Evolutionary conservation across 2,797 vertebrate genomes (phyloP).

Genomic region (Caiman crocodilus): DNA sequence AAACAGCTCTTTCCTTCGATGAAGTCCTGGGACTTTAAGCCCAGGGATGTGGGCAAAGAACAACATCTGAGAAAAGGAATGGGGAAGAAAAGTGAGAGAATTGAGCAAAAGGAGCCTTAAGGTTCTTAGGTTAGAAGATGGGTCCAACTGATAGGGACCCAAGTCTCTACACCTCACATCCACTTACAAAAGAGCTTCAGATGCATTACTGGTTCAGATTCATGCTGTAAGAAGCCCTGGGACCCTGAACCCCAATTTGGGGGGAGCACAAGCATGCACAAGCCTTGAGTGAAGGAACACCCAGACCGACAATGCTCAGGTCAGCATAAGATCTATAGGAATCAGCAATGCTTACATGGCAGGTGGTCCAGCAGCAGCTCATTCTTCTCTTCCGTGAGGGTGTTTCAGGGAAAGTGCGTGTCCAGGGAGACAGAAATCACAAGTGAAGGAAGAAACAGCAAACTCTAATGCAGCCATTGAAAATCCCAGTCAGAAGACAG

Average conservation of each 20-base stretch:
- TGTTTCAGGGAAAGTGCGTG: slow-evolving; percentile 46
- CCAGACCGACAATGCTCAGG: not conserved
- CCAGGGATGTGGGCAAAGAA: not conserved
- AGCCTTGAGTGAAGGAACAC: not conserved
- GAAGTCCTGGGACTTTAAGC: not conserved
- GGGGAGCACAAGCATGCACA: not conserved
- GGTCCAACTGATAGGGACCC: too few relatives aligned
- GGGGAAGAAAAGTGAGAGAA: not conserved
- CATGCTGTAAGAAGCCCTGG: not conserved
- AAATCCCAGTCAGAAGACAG: slow-evolving; percentile 33
- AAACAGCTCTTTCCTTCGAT: accelerated
- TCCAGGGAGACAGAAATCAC: slow-evolving; percentile 49
- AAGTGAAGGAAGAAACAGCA: slow-evolving; percentile 40
- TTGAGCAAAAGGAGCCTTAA: not conserved
- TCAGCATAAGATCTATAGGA: not conserved
- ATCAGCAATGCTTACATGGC: slow-evolving; percentile 71
- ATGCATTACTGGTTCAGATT: too few relatives aligned
- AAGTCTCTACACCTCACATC: too few relatives aligned
- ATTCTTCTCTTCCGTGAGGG: slow-evolving; percentile 57
- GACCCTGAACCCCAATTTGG: not conserved
- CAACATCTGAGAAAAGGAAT: not conserved
- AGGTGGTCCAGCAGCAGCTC: slow-evolving; percentile 55
- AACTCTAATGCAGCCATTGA: slow-evolving; percentile 62
- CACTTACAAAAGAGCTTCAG: too few relatives aligned
- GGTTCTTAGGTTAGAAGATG: not conserved